These are phyloP conservation scores for Sphaerophoria taeniata DNA, from an alignment of 2,888 invertebrate genomes.

Conservation along the genomic window DNA sequence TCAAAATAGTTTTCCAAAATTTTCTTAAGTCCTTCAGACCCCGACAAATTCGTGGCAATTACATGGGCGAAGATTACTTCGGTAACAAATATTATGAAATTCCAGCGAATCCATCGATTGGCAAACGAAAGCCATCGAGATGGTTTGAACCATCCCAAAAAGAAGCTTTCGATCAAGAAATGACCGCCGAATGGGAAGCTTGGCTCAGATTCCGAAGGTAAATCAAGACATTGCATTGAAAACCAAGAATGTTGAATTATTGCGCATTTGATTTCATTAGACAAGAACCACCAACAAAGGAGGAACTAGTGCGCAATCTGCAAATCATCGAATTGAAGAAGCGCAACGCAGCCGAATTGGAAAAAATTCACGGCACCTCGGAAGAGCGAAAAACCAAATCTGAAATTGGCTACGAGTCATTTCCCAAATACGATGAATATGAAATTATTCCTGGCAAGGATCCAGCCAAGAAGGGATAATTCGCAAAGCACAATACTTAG, in stretches of 20 bases:
- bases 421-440: constrained; percentile 85
- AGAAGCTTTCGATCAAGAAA: constrained; percentile 87
- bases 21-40: constrained; percentile 82
- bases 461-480: constrained; percentile 77
- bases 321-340: constrained; percentile 89
- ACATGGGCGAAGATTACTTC: constrained; percentile 89
- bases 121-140: constrained; percentile 87
- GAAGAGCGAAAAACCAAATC: constrained; percentile 82
- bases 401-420: constrained; percentile 80
- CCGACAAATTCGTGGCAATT: constrained; percentile 84
- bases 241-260: neutral
- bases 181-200: constrained; percentile 94
- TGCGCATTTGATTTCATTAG: constrained; percentile 78
- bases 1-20: constrained; percentile 81
- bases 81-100: constrained; percentile 94
- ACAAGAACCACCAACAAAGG: constrained; percentile 87
- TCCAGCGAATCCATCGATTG: constrained; percentile 86
- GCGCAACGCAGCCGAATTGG: constrained; percentile 89
- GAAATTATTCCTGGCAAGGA: constrained; percentile 82
- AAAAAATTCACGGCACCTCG: constrained; percentile 84
- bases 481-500: neutral
- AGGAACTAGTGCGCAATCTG: constrained; percentile 89
- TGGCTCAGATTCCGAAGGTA: constrained; percentile 90
- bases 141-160: constrained; percentile 89
- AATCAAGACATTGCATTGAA: neutral